These are phyloP conservation scores for Myanophis thanlyinensis DNA, from an alignment of 2,113 vertebrate genomes.

Conservation along the genomic window DNA sequence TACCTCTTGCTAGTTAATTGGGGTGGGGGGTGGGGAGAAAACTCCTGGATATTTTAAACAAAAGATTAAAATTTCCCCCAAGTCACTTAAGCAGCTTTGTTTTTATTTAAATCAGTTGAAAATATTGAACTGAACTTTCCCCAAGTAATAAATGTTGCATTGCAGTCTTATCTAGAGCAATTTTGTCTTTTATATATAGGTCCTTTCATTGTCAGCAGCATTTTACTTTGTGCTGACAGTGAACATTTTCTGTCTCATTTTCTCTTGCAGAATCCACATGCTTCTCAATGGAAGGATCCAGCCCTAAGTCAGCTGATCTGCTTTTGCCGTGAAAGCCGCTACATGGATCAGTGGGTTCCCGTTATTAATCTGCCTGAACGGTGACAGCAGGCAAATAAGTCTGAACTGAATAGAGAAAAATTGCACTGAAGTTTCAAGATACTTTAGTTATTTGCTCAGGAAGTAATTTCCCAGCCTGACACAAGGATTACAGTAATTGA, in stretches of 20 bases:
- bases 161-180: not conserved
- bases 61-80: not conserved
- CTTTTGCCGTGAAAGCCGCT: conserved; percentile 94
- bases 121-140: not conserved
- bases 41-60: not conserved
- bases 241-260: not conserved
- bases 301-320: conserved; percentile 89
- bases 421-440: conserved; percentile 76
- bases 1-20: not conserved
- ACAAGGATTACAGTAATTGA: conserved; percentile 56
- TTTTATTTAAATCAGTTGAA: not conserved
- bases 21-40: not conserved
- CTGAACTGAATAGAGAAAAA: conserved; percentile 50
- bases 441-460: conserved; percentile 75
- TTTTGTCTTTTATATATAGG: not conserved
- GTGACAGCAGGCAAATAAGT: conserved; percentile 67
- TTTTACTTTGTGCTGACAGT: conserved; percentile 2
- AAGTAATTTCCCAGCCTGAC: conserved; percentile 62
- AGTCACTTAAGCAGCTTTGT: not conserved
- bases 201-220: not conserved
- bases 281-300: conserved; percentile 85
- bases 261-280: conserved; percentile 83
- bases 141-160: not conserved
- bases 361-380: conserved; percentile 92
- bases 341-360: conserved; percentile 94